Percentiles rank a stretch among this genome's conserved stretches.
Evolutionary conservation across 2,797 vertebrate species (phyloP).

Genomic region (Lycodopsis pacificus): DNA sequence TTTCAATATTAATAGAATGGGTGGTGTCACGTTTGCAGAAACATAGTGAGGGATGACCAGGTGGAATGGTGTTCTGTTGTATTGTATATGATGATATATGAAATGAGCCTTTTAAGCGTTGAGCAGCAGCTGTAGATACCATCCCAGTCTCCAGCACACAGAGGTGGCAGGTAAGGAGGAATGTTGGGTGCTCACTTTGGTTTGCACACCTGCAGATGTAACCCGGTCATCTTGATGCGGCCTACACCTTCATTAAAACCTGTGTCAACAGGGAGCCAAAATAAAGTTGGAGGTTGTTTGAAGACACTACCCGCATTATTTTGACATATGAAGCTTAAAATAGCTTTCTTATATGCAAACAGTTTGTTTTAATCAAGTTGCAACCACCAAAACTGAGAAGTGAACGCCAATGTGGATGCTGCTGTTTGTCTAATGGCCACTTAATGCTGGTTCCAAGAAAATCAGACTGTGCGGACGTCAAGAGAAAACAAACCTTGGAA

Average conservation of each 20-base stretch:
- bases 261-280: slow-evolving; percentile 1
- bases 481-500: slow-evolving; percentile 5
- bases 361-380: slow-evolving; percentile 17
- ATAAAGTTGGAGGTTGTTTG: neutral
- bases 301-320: slow-evolving; percentile 2
- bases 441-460: neutral
- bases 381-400: neutral
- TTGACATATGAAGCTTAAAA: neutral
- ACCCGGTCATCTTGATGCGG: neutral
- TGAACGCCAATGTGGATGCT: neutral
- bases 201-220: slow-evolving; percentile 29
- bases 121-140: slow-evolving; percentile 14
- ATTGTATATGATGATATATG: too few relatives aligned
- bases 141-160: slow-evolving; percentile 10
- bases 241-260: neutral
- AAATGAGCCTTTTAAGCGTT: neutral
- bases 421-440: slow-evolving; percentile 1
- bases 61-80: too few relatives aligned
- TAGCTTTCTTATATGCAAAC: neutral
- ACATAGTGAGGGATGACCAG: too few relatives aligned
- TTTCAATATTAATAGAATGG: too few relatives aligned
- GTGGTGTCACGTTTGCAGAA: too few relatives aligned
- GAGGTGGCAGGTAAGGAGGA: neutral
- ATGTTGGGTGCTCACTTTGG: neutral
- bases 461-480: neutral